These are phyloP conservation scores for Geopemphigus sp. DNA, from an alignment of 1,140 invertebrate genomes.

Conservation along the genomic window DNA sequence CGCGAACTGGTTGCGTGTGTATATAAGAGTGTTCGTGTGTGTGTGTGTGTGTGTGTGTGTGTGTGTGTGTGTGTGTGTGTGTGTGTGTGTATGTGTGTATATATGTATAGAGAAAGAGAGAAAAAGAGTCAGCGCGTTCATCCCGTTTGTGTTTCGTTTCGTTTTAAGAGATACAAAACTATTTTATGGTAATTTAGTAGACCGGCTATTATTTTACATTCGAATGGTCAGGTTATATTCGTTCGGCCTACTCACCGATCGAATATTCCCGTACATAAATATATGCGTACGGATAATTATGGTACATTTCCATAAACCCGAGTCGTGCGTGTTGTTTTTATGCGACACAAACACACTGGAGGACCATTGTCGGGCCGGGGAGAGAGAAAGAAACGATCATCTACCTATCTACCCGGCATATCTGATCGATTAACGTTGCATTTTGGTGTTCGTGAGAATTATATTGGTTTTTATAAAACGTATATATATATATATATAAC, in stretches of 20 bases:
- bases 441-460: constrained; percentile 8
- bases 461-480: constrained; percentile 16
- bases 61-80: too few relatives aligned
- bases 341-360: constrained; percentile 30
- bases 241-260: constrained; percentile 44
- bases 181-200: constrained; percentile 44
- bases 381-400: background rate
- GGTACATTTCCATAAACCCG: constrained; percentile 40
- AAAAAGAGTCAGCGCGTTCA: too few relatives aligned
- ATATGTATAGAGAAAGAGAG: too few relatives aligned
- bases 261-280: constrained; percentile 7
- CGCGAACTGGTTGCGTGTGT: background rate
- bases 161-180: constrained; percentile 25
- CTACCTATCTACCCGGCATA: constrained; percentile 36
- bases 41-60: too few relatives aligned
- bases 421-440: constrained; percentile 44
- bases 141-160: constrained; percentile 7
- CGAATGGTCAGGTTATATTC: constrained; percentile 39
- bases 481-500: background rate
- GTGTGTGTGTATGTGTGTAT: too few relatives aligned
- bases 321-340: constrained; percentile 31
- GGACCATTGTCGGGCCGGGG: background rate
- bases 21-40: too few relatives aligned
- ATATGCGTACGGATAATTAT: constrained; percentile 21
- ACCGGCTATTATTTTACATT: constrained; percentile 45